Evolutionary conservation across 64 coral and sea anemone genomes (phyloP).

Genomic region (Actinia tenebrosa): DNA sequence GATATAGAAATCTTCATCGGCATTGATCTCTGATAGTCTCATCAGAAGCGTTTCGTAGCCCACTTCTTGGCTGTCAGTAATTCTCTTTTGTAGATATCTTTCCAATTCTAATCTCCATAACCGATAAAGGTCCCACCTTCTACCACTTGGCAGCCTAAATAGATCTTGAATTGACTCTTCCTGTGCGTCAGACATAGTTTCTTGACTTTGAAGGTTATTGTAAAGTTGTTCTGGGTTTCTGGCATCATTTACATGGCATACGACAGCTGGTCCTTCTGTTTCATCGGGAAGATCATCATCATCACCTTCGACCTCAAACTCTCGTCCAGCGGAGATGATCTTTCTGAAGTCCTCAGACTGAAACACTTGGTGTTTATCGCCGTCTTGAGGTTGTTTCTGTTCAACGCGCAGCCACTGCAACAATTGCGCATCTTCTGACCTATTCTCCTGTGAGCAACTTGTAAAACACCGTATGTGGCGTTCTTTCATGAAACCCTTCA

Average conservation of each 20-base stretch:
- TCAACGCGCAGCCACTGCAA: conserved; percentile 46
- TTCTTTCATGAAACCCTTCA: not conserved
- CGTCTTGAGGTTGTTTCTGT: not conserved
- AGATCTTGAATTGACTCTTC: not conserved
- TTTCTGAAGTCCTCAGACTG: conserved; percentile 5
- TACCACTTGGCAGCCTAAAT: not conserved
- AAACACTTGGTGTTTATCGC: not conserved
- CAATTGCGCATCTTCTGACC: conserved; percentile 23
- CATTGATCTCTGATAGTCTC: not conserved
- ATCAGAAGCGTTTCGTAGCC: conserved; percentile 14
- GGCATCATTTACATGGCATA: not conserved
- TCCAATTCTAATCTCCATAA: conserved; percentile 54
- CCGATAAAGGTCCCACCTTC: conserved; percentile 57
- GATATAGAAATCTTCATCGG: conserved; percentile 36
- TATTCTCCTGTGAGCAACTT: not conserved
- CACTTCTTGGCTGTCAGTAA: conserved; percentile 27
- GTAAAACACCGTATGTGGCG: not conserved
- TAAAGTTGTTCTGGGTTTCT: conserved; percentile 7
- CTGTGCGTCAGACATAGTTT: not conserved
- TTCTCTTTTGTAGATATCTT: not conserved
- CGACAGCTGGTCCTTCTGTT: not conserved
- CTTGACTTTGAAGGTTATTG: conserved; percentile 3
- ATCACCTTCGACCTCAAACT: not conserved
- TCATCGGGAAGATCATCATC: not conserved
- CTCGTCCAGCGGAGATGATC: not conserved